Evolutionary conservation across 2,888 invertebrate genomes (phyloP), one percentile per base, ranked within the genome.

Genomic region (Bhutanitis thaidina): DNA sequence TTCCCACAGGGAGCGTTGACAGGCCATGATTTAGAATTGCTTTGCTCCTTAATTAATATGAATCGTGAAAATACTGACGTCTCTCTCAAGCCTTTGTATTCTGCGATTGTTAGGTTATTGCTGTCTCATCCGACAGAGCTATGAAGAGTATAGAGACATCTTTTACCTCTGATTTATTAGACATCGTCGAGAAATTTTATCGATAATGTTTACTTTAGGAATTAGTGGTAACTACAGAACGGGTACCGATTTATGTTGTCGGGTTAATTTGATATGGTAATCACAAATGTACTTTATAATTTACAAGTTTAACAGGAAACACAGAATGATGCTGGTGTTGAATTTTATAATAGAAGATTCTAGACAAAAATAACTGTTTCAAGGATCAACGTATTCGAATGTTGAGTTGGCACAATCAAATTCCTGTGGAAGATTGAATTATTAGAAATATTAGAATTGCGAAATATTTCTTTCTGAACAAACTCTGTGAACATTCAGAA

Each of bases 1-100:
- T 86, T 86, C 88, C 88, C 87, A 87, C 86, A 82, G 88, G 82
- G 88, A 69, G 80, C 87, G 87, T 77, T 74, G 88, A 88, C 88
- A 84, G 80, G 74, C 67, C 78, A 86, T 88, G 88, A 89, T 89
- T 88, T 89, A 89, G 64, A 73, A 72, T 71, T 76, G 71, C 74
- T 70, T 72, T 77, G 79, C 81, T 82, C 76, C 84, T 80, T 86
- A 85, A 86, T 84, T 86, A 83, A 80, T 77, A 81, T 76, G 76
- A 74, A 74, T 68, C 64, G 61, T 56, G 71, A 62, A 61, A 75
- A 60, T 70, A 54, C 41, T 55, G 59, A 57, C 62, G 60, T 85
- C 86, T 66, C 80, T 49, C 57, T 86, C 74, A 50, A 48, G 58
- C 76, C 45, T 61, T 59, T 41, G 52, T 30, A 53, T 60, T 61